phyloP scores from a whole-genome alignment of 2,888 invertebrate species.

The Myathropa florea region DNA sequence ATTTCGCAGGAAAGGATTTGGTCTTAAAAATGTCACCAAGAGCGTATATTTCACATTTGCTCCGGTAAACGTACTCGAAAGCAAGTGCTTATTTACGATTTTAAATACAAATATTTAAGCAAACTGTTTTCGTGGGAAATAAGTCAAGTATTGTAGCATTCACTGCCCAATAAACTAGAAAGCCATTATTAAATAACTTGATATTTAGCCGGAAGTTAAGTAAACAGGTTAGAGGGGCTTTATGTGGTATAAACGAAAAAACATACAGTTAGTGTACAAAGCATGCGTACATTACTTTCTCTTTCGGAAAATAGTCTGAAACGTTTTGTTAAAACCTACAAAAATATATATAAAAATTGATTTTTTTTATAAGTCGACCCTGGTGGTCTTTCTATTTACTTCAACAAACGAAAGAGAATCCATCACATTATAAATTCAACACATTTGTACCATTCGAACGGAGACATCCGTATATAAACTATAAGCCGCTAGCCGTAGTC shows the following conservation, averaged over 20 bases:
- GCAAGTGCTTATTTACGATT: neutral
- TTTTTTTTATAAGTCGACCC: too few relatives aligned
- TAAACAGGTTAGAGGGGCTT: neutral
- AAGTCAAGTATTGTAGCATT: neutral
- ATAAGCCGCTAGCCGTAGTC: too few relatives aligned
- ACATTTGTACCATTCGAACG: too few relatives aligned
- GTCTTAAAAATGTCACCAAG: neutral
- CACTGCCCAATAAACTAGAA: neutral
- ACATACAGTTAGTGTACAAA: neutral
- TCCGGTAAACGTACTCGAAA: neutral
- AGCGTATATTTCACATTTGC: neutral
- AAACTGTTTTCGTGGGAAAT: neutral
- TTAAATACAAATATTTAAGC: neutral
- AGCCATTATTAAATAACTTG: neutral
- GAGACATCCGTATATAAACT: too few relatives aligned
- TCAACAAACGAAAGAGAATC: too few relatives aligned
- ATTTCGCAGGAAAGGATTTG: neutral
- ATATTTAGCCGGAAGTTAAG: neutral
- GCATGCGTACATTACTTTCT: too few relatives aligned
- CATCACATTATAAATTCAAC: too few relatives aligned
- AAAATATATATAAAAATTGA: too few relatives aligned
- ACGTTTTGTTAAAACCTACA: too few relatives aligned
- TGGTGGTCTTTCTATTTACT: too few relatives aligned
- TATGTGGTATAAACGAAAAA: neutral
- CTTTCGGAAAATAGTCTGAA: too few relatives aligned